phyloP scores from a whole-genome alignment of 92 coral and sea anemone species.

The Epizoanthus illoricatus region DNA sequence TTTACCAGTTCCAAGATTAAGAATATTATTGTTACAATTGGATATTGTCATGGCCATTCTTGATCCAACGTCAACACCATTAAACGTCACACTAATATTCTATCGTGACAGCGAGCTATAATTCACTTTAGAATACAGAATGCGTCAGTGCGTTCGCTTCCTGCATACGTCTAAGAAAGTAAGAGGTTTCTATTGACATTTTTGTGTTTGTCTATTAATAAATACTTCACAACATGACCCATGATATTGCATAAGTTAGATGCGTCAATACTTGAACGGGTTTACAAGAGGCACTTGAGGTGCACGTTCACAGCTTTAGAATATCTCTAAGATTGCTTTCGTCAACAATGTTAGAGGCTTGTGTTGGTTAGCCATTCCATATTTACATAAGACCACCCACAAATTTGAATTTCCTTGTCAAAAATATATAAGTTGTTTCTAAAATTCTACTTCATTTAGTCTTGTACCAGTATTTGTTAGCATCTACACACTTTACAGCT shows the following conservation, averaged over 20 bases:
- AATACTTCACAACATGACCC: background rate
- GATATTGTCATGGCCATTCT: no score
- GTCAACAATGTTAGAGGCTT: background rate
- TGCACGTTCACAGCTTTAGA: no score
- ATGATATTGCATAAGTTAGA: background rate
- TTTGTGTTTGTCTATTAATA: background rate
- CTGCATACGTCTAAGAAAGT: background rate
- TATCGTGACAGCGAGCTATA: background rate
- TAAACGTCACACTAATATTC: slow-evolving; percentile 2
- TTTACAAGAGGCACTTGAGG: background rate
- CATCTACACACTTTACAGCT: background rate
- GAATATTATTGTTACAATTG: no score
- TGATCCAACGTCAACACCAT: background rate
- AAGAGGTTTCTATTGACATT: background rate
- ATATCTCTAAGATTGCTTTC: background rate
- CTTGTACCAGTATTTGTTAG: background rate
- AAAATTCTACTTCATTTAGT: no score
- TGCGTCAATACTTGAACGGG: slow-evolving; percentile 20
- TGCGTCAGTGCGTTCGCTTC: background rate
- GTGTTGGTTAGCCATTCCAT: background rate
- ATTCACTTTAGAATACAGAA: background rate
- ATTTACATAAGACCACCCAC: slow-evolving; percentile 8
- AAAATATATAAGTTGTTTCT: background rate
- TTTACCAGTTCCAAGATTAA: no score
- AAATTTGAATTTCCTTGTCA: background rate